These are phyloP conservation scores for Xestia sexstrigata DNA, from an alignment of 2,888 invertebrate genomes.

Conservation along the genomic window DNA sequence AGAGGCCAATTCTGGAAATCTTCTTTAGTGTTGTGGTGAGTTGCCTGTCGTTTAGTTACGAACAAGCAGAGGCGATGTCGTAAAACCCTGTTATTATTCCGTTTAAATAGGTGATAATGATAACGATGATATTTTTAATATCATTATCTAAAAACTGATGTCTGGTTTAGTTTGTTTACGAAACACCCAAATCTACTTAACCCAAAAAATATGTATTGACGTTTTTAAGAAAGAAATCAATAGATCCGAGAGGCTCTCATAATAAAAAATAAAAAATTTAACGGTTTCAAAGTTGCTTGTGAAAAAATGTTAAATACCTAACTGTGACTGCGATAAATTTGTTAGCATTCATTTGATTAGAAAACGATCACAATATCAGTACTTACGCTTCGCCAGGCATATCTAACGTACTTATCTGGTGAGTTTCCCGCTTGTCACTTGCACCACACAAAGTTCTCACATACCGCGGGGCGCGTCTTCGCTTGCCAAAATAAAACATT, in stretches of 20 bases:
- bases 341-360: too few species aligned
- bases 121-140: not conserved
- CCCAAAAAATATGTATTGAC: not conserved
- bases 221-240: not conserved
- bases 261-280: too few species aligned
- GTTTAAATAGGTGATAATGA: not conserved
- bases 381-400: not conserved
- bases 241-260: too few species aligned
- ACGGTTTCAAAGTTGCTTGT: not conserved
- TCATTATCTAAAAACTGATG: too few species aligned
- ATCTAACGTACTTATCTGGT: not conserved
- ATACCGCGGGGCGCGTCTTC: conserved; percentile 76
- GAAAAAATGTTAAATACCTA: not conserved
- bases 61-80: not conserved
- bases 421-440: conserved; percentile 50
- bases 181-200: not conserved
- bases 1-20: conserved; percentile 11
- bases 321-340: not conserved
- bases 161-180: not conserved
- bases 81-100: not conserved
- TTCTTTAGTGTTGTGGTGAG: not conserved
- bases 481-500: conserved; percentile 90
- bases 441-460: conserved; percentile 49
- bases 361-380: not conserved
- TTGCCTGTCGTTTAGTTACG: not conserved